Conservation (phyloP, 2,888 invertebrate genomes). For the Malachius bipustulatus region DNA sequence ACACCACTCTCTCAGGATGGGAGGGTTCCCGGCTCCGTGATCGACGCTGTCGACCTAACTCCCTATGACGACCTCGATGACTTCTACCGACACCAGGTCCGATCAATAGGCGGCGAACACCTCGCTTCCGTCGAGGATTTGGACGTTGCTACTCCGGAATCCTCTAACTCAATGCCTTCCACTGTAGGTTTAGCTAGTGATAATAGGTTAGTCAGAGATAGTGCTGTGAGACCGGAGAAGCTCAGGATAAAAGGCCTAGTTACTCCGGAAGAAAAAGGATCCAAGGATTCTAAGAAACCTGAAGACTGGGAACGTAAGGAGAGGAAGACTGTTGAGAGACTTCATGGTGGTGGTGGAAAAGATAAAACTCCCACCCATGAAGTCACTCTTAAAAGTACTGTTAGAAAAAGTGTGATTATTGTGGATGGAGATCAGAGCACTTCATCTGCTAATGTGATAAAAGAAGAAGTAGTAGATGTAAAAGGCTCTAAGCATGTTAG, state of each 20-base stretch:
- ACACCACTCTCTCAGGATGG: slow-evolving; percentile 27
- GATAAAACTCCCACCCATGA: slow-evolving; percentile 26
- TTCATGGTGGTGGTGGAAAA: slow-evolving; percentile 36
- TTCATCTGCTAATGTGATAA: slow-evolving; percentile 13
- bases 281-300: slow-evolving; percentile 35
- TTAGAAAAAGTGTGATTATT: slow-evolving; percentile 23
- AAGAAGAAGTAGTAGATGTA: slow-evolving; percentile 5
- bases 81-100: slow-evolving; percentile 33
- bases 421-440: slow-evolving; percentile 11
- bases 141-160: slow-evolving; percentile 20
- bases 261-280: slow-evolving; percentile 38
- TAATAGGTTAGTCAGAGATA: slow-evolving; percentile 29
- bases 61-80: slow-evolving; percentile 31
- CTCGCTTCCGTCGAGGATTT: slow-evolving; percentile 38
- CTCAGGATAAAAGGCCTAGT: slow-evolving; percentile 25
- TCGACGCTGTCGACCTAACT: slow-evolving; percentile 32
- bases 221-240: slow-evolving; percentile 29
- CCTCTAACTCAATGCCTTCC: slow-evolving; percentile 21
- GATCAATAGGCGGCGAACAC: slow-evolving; percentile 30
- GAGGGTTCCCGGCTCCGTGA: slow-evolving; percentile 12
- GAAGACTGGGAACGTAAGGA: slow-evolving; percentile 38
- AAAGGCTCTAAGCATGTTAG: slow-evolving; percentile 6
- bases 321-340: slow-evolving; percentile 32
- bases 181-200: slow-evolving; percentile 37
- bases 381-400: slow-evolving; percentile 24